Evolutionary conservation across 2,888 invertebrate genomes (phyloP).

Genomic region (Melipona bicolor): DNA sequence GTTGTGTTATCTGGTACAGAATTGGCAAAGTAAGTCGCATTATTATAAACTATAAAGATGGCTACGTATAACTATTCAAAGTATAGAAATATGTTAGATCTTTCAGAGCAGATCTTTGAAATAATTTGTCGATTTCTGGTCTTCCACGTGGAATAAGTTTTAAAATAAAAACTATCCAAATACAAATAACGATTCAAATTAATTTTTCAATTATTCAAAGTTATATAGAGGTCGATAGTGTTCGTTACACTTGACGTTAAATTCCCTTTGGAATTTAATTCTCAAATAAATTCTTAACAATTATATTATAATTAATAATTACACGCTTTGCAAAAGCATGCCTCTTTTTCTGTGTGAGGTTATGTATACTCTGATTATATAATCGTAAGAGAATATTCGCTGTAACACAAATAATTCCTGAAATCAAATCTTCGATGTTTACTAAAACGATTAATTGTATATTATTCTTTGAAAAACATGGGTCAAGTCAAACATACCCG

Average conservation of each 20-base stretch:
- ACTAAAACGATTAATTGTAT: background rate
- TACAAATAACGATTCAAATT: background rate
- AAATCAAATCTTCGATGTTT: background rate
- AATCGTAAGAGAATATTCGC: background rate
- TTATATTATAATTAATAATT: no score
- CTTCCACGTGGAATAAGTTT: background rate
- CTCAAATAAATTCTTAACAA: background rate
- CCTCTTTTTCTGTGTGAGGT: conserved; percentile 47
- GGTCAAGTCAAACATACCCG: conserved; percentile 11
- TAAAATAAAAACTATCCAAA: background rate
- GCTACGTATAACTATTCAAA: background rate
- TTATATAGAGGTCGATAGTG: conserved; percentile 9
- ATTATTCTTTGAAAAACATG: background rate
- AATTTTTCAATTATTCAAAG: background rate
- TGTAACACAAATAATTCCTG: background rate
- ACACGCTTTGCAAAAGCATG: background rate
- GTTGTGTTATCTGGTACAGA: conserved; percentile 87
- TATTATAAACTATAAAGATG: background rate
- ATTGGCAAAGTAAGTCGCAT: conserved; percentile 87
- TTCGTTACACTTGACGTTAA: background rate
- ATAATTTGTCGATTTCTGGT: background rate
- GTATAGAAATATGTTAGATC: no score
- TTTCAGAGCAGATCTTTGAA: background rate
- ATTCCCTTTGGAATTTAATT: background rate
- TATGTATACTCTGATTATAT: conserved; percentile 38